Base-by-base conservation (phyloP, 1,140 invertebrate species). In the Drosophila melanogaster region DNA sequence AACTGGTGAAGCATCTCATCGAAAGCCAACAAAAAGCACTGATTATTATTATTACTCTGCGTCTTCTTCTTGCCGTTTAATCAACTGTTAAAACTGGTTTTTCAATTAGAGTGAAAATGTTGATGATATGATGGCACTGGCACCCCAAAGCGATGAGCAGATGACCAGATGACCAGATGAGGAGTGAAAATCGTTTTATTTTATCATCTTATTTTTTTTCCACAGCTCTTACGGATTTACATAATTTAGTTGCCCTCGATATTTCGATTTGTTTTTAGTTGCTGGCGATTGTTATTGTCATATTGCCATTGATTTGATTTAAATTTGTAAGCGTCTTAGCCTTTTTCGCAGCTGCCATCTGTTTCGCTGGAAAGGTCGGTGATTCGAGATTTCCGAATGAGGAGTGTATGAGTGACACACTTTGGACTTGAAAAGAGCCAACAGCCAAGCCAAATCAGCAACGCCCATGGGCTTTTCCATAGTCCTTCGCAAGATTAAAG, bases 21-120 rank as follows among this genome's bases (percentile, higher is more conserved):
- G 49, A 69, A 67, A 70, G 41, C 30, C 47, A 69, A 38, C 33
- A 49, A 69, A 67, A 43, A 67, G 37, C 37, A 30, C 55, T 60
- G 59, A 79, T 66, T 83, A 81, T 81, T 78, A 62, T 81, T 84
- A 86, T 81, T 85, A 78, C 81, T 59, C 33, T 30, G 41, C 26
- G 54, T 76, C 60, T 55, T 65, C 71, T 67, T 67, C 65, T 60
- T 69, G 40, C 77, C 71, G 77, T 86, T 87, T 87, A 87, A 87
- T 83, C 84, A 83, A 89, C 79, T 77, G 84, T 79, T 89, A 87
- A 71, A 87, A 87, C 84, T 89, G 84, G 84, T 87, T 87, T 87
- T 90, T 87, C 84, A 87, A 87, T 87, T 87, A 87, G 84, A 87
- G 84, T 87, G 84, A 87, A 87, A 87, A 87, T 87, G 84, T 78